These are phyloP conservation scores for Trogon surrucura DNA, from an alignment of 2,113 vertebrate species.

Conservation along the genomic window DNA sequence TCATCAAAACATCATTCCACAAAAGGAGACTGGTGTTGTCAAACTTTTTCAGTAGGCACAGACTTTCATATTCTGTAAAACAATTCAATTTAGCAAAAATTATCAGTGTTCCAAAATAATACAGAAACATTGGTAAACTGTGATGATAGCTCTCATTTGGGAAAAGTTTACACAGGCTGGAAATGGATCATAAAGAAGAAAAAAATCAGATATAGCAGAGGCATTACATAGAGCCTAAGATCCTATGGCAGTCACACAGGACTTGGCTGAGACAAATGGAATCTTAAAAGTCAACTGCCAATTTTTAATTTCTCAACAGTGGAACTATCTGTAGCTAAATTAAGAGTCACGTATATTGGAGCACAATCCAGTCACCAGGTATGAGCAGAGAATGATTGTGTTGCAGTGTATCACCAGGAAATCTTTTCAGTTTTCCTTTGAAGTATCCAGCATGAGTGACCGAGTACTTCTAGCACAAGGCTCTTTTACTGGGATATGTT, in stretches of 20 bases:
- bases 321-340: not conserved
- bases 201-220: not conserved
- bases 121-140: not conserved
- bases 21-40: not conserved
- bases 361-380: not conserved
- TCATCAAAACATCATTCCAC: not conserved
- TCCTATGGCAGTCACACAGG: not conserved
- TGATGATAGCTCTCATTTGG: not conserved
- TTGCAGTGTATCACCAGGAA: not conserved
- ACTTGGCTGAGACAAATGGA: not conserved
- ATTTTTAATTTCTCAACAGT: not conserved
- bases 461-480: not conserved
- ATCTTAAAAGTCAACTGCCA: not conserved
- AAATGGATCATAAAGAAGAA: not conserved
- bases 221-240: not conserved
- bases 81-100: not conserved
- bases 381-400: not conserved
- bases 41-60: not conserved
- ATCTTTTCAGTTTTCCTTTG: not conserved
- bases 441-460: not conserved
- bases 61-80: not conserved
- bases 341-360: not conserved
- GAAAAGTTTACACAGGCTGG: not conserved
- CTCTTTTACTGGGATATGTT: not conserved
- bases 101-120: not conserved